Conservation (phyloP, 2,113 vertebrate genomes). For the Columbina picui region DNA sequence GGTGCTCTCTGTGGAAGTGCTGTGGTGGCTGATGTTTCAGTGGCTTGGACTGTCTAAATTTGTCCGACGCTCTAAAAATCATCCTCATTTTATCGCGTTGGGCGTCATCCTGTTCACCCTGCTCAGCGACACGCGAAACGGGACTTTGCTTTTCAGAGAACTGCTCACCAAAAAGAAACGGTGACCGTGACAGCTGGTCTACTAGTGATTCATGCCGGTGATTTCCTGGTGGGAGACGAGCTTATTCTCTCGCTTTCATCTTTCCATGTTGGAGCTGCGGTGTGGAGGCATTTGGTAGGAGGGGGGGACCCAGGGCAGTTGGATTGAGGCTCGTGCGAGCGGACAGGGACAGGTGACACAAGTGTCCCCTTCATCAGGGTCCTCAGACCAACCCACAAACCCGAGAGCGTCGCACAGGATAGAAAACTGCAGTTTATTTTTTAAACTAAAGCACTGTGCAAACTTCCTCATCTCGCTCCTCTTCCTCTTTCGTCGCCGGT, state of each 20-base stretch:
- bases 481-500: not conserved
- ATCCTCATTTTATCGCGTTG: fast-evolving
- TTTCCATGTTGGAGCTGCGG: not conserved
- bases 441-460: not conserved
- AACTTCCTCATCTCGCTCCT: not conserved
- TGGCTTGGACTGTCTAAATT: not conserved
- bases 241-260: not conserved
- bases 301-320: not conserved
- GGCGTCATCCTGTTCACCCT: fast-evolving
- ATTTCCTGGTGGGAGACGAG: not conserved
- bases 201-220: fast-evolving
- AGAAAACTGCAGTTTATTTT: not conserved
- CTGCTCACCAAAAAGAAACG: not conserved
- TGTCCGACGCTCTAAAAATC: not conserved
- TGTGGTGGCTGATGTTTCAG: not conserved
- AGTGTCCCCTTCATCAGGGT: not conserved
- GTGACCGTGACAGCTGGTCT: not conserved
- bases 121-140: not conserved
- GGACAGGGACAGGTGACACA: not conserved
- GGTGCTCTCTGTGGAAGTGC: not conserved
- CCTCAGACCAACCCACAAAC: not conserved
- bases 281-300: not conserved
- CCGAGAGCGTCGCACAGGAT: fast-evolving
- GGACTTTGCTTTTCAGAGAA: not conserved
- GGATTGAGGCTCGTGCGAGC: not conserved